A percentile compares a stretch with the other conserved stretches of the same genome.
Conservation (phyloP, 2,888 invertebrate genomes). For the Tachina grossa region DNA sequence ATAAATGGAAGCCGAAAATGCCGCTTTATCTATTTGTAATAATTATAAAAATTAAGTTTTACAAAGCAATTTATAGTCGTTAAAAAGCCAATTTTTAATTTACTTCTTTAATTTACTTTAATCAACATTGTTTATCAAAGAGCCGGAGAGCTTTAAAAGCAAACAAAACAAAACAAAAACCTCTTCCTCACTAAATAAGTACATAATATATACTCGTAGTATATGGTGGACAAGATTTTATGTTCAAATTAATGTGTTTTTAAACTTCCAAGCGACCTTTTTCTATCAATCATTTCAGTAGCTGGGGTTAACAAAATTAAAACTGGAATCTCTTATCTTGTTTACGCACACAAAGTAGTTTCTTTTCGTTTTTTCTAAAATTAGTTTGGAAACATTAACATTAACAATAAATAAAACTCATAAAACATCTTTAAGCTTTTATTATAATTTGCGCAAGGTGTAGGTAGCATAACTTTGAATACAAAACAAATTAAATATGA, state of each 20-base stretch:
- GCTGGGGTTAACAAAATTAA: conserved; percentile 7
- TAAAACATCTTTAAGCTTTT: conserved; percentile 27
- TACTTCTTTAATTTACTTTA: neutral
- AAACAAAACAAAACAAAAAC: neutral
- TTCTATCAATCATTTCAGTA: conserved; percentile 31
- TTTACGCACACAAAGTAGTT: neutral
- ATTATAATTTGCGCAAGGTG: conserved; percentile 16
- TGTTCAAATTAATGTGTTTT: conserved; percentile 1
- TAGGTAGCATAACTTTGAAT: neutral
- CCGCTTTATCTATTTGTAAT: too few relatives aligned
- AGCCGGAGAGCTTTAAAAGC: too few relatives aligned
- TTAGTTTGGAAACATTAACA: conserved; percentile 46
- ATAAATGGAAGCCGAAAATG: too few relatives aligned
- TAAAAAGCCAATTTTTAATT: neutral
- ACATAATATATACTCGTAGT: neutral
- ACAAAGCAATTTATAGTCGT: neutral
- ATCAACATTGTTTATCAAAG: too few relatives aligned
- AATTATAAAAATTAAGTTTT: too few relatives aligned
- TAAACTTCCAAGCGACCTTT: conserved; percentile 1
- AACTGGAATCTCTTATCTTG: conserved; percentile 23
- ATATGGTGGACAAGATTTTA: conserved; percentile 3
- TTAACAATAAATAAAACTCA: neutral
- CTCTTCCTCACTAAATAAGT: neutral
- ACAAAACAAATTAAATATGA: too few relatives aligned
- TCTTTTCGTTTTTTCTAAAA: neutral